phyloP scores from a whole-genome alignment of 1,140 invertebrate species.

The Calosoma granatense region DNA sequence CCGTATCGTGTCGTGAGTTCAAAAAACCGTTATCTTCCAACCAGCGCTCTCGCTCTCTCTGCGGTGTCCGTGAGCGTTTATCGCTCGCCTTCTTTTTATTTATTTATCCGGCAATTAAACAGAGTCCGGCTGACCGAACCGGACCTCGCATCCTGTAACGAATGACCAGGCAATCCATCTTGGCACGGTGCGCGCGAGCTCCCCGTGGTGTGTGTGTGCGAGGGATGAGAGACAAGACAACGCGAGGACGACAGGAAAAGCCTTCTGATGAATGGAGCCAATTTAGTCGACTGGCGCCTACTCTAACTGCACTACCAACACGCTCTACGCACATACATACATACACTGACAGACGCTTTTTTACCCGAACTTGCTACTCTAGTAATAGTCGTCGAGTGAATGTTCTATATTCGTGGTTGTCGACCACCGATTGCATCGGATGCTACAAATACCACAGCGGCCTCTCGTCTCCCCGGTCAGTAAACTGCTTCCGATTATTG shows the following conservation, averaged over 20 bases:
- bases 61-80: not conserved
- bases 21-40: not conserved
- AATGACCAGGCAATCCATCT: slow-evolving; percentile 13
- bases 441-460: not conserved
- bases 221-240: slow-evolving; percentile 7
- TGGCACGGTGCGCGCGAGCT: slow-evolving; percentile 2
- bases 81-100: slow-evolving; percentile 3
- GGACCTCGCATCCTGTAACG: not conserved
- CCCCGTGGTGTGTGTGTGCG: not conserved
- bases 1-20: not conserved
- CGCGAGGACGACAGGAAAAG: slow-evolving; percentile 13
- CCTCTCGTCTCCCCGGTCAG: not conserved
- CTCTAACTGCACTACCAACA: not conserved
- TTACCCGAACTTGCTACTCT: too few relatives aligned
- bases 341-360: not conserved
- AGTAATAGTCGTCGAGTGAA: too few relatives aligned
- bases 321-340: not conserved
- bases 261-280: slow-evolving; percentile 16
- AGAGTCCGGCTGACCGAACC: slow-evolving; percentile 2
- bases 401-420: too few relatives aligned
- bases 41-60: too few relatives aligned
- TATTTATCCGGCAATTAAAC: slow-evolving; percentile 14
- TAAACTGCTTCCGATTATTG: slow-evolving; percentile 5
- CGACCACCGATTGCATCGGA: not conserved
- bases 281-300: slow-evolving; percentile 14